These are phyloP conservation scores for Australoheros facetus DNA, from an alignment of 2,797 vertebrate genomes.

Conservation along the genomic window DNA sequence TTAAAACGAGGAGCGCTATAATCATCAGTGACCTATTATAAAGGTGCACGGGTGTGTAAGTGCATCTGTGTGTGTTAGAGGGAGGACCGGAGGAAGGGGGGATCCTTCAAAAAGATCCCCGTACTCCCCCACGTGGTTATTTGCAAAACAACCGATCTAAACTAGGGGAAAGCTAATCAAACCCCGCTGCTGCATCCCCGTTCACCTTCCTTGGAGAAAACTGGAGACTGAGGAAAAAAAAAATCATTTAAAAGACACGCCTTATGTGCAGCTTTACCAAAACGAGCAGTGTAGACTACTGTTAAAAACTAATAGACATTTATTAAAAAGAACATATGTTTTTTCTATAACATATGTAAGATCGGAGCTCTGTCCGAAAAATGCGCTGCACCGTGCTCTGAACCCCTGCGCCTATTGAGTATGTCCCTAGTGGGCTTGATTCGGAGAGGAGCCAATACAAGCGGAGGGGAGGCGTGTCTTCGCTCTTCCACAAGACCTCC, in stretches of 20 bases:
- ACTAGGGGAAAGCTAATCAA: constrained; percentile 68
- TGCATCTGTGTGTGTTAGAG: constrained; percentile 17
- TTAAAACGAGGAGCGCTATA: constrained; percentile 75
- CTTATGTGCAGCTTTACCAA: constrained; percentile 9
- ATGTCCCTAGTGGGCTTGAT: constrained; percentile 76
- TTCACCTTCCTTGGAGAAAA: constrained; percentile 50
- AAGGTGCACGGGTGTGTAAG: constrained; percentile 58
- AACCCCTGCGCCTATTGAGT: constrained; percentile 73
- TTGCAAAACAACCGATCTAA: constrained; percentile 83
- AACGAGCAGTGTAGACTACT: constrained; percentile 5
- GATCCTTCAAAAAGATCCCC: constrained; percentile 75
- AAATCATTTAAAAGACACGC: background rate
- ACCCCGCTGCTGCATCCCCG: constrained; percentile 66
- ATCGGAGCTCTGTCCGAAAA: constrained; percentile 62
- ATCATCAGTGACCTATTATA: constrained; percentile 81
- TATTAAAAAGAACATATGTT: constrained; percentile 72
- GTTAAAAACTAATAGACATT: constrained; percentile 61
- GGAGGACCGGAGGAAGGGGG: constrained; percentile 8
- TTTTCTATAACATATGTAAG: constrained; percentile 64
- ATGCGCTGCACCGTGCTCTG: constrained; percentile 54
- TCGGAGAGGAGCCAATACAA: constrained; percentile 87
- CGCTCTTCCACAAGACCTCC: constrained; percentile 80
- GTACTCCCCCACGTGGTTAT: constrained; percentile 90
- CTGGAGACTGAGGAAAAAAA: background rate
- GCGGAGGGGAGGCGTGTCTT: constrained; percentile 83